phyloP scores from a whole-genome alignment of 2,888 invertebrate species.

The Andrena dorsata region DNA sequence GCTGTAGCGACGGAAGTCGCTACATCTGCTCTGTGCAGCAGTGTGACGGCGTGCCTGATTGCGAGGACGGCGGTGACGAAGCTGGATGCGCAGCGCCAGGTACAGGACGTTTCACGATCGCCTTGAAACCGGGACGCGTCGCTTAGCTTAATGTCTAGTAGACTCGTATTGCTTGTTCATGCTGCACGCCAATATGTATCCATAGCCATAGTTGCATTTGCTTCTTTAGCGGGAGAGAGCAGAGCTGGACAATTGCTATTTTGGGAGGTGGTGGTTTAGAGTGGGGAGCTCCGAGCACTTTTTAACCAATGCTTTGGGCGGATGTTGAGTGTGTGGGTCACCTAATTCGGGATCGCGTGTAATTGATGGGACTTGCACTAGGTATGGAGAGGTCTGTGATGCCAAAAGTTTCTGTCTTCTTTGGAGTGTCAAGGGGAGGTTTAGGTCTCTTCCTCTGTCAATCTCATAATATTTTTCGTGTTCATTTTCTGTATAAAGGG shows the following conservation, averaged over 20 bases:
- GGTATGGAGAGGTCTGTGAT: too few relatives aligned
- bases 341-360: too few relatives aligned
- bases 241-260: too few relatives aligned
- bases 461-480: background rate
- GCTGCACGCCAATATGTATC: background rate
- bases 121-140: background rate
- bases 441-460: background rate
- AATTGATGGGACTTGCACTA: too few relatives aligned
- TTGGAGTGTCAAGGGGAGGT: background rate
- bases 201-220: background rate
- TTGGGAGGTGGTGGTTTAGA: too few relatives aligned
- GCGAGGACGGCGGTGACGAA: slow-evolving; percentile 90
- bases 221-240: background rate
- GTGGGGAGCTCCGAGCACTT: too few relatives aligned
- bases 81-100: slow-evolving; percentile 64
- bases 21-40: slow-evolving; percentile 87
- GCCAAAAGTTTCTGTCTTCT: too few relatives aligned
- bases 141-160: background rate
- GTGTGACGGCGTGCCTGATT: slow-evolving; percentile 89
- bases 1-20: slow-evolving; percentile 85
- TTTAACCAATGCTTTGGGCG: too few relatives aligned
- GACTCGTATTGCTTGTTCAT: background rate
- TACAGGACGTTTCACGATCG: slow-evolving; percentile 42
- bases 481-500: background rate
- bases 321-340: too few relatives aligned